Percentiles rank a stretch among this genome's conserved stretches.
Evolutionary conservation across 2,888 invertebrate species (phyloP).

Genomic region (Ormyrus nitidulus): DNA sequence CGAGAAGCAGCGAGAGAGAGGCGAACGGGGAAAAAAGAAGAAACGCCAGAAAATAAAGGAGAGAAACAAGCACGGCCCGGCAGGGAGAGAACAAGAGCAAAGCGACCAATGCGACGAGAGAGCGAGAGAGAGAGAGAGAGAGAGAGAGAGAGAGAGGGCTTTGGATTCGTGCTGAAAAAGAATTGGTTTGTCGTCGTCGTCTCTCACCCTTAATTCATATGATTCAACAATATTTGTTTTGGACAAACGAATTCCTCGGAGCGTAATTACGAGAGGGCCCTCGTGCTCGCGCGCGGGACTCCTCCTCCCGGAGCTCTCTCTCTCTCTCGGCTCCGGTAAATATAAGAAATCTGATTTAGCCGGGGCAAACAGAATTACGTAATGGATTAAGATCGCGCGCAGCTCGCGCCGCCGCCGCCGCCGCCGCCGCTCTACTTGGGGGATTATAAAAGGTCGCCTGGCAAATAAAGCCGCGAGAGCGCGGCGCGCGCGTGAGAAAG

Average conservation of each 20-base stretch:
- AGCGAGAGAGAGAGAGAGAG: conserved; percentile 29
- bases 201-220: conserved; percentile 24
- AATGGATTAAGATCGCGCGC: not conserved
- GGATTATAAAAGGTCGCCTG: too few species aligned
- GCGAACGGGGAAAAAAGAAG: not conserved
- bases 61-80: not conserved
- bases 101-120: not conserved
- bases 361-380: not conserved
- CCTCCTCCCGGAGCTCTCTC: not conserved
- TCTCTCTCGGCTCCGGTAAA: not conserved
- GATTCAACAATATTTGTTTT: conserved; percentile 46
- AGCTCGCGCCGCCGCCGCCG: too few species aligned
- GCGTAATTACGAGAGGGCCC: not conserved
- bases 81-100: conserved; percentile 8
- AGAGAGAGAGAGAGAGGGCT: conserved; percentile 29
- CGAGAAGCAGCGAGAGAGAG: conserved; percentile 14
- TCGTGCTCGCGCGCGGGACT: not conserved
- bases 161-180: conserved; percentile 34
- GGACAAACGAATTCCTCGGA: conserved; percentile 7
- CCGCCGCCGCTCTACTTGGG: too few species aligned
- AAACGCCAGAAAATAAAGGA: not conserved
- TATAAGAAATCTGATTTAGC: not conserved
- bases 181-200: conserved; percentile 23
- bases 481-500: not conserved
- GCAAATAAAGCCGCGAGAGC: not conserved